Evolutionary conservation across 2,113 vertebrate species (phyloP).

Genomic region (Sorex araneus): DNA sequence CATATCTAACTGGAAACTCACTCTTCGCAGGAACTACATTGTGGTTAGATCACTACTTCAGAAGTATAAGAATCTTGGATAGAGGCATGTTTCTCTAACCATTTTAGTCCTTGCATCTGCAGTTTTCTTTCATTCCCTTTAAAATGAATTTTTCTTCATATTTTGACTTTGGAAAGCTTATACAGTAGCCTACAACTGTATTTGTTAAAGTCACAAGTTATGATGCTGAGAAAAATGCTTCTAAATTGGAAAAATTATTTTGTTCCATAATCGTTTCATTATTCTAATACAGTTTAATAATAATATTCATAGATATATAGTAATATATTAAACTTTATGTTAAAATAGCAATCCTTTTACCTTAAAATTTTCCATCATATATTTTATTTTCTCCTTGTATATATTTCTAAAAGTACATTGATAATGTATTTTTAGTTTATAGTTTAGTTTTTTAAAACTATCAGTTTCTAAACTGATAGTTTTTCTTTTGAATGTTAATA

Average conservation of each 20-base stretch:
- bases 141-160: conserved; percentile 37
- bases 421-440: too few species aligned
- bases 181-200: background rate
- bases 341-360: conserved; percentile 32
- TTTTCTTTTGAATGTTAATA: too few species aligned
- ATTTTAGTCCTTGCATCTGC: background rate
- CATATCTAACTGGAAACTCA: background rate
- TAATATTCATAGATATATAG: background rate
- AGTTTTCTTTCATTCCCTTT: conserved; percentile 50
- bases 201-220: conserved; percentile 6
- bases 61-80: conserved; percentile 28
- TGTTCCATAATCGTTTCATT: conserved; percentile 33
- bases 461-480: too few species aligned
- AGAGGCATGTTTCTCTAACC: conserved; percentile 37
- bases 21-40: background rate
- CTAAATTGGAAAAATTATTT: background rate
- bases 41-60: background rate
- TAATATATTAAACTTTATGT: conserved; percentile 3
- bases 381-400: background rate
- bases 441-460: too few species aligned
- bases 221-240: background rate
- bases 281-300: background rate
- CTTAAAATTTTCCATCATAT: background rate
- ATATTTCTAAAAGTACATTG: background rate
- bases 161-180: conserved; percentile 32